Evolutionary conservation across 2,113 vertebrate genomes (phyloP), one percentile per base, ranked within the genome.

Genomic region (Ondatra zibethicus): DNA sequence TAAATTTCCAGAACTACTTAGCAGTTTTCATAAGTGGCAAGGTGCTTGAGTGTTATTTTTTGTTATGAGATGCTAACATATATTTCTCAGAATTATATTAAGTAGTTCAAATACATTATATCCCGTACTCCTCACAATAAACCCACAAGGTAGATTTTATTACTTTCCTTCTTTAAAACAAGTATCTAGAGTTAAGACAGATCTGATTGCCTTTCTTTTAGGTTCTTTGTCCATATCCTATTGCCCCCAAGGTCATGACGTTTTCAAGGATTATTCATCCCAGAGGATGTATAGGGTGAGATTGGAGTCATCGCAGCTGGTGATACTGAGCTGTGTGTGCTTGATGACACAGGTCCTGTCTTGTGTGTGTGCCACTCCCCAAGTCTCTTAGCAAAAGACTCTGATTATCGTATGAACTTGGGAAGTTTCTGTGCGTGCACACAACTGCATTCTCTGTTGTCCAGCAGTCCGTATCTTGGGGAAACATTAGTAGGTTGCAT

Each of bases 1-100:
- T 76, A 72, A 66, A 84, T 81, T 96, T 95, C n/a, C 42, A 96
- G 66, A 94, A 82, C 36, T 14, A 61, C 21, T 92, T 90, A 73
- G 39, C n/a, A 86, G 29, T 96, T 96, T 97, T 93, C 31, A 39
- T 73, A 96, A 55, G 33, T 86, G 50, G 27, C 29, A 73, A 29
- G 33, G 45, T 25, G 63, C 70, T 80, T 2, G 70, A 31, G 47
- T 96, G 7, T 92, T 87, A 42, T 68, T 89, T 82, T 82, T 87
- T 92, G 65, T 91, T 84, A 76, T 81, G 70, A 76, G 13, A 1
- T n/a, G 33, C 52, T 94, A 84, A 75, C 27, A 45, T 72, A 90
- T 77, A 75, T 80, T 96, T 97, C 36, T 7, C 80, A 12, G 47
- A 93, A 85, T 9, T 86, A 33, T 23, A 19, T 29, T 87, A 63